A percentile compares a stretch with the other conserved stretches of the same genome.
Evolutionary conservation across 2,113 vertebrate genomes (phyloP).

Genomic region (Zosterops pallidus): DNA sequence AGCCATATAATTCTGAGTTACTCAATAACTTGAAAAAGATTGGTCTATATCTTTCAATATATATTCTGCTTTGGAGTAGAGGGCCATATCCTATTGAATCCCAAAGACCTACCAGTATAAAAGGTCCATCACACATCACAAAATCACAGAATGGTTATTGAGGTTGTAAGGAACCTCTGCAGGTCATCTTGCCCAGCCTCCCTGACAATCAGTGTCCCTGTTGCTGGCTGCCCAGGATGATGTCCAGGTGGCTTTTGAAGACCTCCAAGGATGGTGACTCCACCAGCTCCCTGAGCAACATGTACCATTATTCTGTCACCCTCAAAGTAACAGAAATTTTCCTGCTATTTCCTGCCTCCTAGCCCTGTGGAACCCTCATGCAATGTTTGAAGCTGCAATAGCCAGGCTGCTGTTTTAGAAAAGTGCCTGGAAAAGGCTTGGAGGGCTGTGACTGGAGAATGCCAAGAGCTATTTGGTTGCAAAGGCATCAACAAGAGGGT

Average conservation of each 20-base stretch:
- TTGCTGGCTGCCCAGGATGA: background rate
- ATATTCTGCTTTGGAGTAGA: background rate
- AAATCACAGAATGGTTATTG: background rate
- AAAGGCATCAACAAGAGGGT: background rate
- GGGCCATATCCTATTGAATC: background rate
- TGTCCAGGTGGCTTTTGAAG: background rate
- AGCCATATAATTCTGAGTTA: background rate
- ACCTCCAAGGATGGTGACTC: background rate
- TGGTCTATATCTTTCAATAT: background rate
- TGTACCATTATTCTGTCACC: background rate
- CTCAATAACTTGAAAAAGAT: rapidly evolving
- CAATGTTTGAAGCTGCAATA: background rate
- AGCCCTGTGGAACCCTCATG: background rate
- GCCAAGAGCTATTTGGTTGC: background rate
- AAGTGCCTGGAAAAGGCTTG: background rate
- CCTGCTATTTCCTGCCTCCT: background rate
- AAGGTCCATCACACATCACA: background rate
- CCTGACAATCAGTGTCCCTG: background rate
- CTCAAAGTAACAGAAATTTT: background rate
- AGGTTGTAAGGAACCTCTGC: background rate
- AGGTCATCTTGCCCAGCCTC: background rate
- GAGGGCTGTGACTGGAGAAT: background rate
- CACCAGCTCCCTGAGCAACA: background rate
- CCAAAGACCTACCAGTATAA: background rate
- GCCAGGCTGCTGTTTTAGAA: background rate